Evolutionary conservation across 1,140 invertebrate species (phyloP).

Genomic region (Cyclina sinensis): DNA sequence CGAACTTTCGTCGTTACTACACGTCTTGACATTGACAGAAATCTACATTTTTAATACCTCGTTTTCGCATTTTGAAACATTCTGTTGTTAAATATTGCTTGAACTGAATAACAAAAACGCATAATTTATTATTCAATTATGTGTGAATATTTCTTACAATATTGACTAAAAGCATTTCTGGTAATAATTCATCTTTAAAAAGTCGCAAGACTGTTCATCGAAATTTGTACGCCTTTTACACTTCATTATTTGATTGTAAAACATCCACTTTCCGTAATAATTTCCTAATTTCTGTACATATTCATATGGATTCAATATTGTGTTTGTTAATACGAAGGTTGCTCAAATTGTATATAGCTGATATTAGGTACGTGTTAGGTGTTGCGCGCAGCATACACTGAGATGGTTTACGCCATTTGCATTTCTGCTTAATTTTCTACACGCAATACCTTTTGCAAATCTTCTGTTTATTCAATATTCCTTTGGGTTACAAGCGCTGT

Average conservation of each 20-base stretch:
- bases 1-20: too few species aligned
- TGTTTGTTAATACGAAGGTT: background rate
- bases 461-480: background rate
- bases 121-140: background rate
- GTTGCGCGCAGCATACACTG: background rate
- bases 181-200: background rate
- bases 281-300: background rate
- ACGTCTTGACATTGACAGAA: too few species aligned
- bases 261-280: background rate
- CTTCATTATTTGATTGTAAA: background rate
- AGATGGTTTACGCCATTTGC: background rate
- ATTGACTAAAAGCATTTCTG: background rate
- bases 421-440: background rate
- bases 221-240: background rate
- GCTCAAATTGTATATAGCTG: background rate
- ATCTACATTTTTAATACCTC: too few species aligned
- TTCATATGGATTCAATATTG: conserved; percentile 5
- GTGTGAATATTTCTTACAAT: background rate
- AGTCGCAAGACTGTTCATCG: background rate
- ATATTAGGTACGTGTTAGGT: background rate
- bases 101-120: background rate
- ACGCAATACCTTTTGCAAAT: background rate
- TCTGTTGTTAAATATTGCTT: background rate
- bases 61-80: too few species aligned
- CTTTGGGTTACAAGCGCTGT: background rate